Evolutionary conservation across 2,888 invertebrate genomes (phyloP), one percentile per base, ranked within the genome.

Genomic region (Melanargia galathea): DNA sequence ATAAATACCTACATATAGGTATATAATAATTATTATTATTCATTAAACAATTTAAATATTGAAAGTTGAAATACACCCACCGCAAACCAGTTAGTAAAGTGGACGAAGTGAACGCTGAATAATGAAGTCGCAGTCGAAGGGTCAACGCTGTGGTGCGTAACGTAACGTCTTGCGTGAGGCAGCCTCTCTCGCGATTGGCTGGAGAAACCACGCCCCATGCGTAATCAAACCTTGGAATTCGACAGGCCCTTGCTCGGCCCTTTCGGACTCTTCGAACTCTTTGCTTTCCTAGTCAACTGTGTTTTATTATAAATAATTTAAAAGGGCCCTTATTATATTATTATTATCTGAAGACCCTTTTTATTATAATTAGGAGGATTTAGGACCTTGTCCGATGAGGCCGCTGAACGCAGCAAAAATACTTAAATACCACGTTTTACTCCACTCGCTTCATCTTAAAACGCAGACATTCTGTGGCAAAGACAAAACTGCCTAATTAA

Each of bases 221-320:
- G 90, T 90, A 83, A 74, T 77, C 76, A 75, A 83, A 87, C 87
- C 85, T 85, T 87, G 83, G 81, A 85, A 79, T 86, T 84, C 80
- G 80, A 77, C 82, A 79, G 79, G 83, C 88, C 91, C 90, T 89
- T 87, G 73, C 68, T 71, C 72, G 70, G 82, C 90, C 92, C 89
- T 90, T 89, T 78, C 69, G 46, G 84, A 69, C 90, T 89, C 86
- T 78, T 86, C 73, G 69, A 62, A 73, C 63, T 74, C 78, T 84
- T 78, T 92, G 88, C 70, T 73, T 67, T 79, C 90, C 90, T 87
- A 79, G 92, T 92, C 77, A 75, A 75, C 82, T 84, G 90, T 84
- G 89, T 92, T 92, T 91, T 92, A 92, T 90, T 92, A 92, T 92
- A 92, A 92, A 92, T 92, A 92, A 91, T 91, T 90, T 90, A 87